phyloP scores from a whole-genome alignment of 2,888 invertebrate genomes.

The Thysanoteuthis rhombus region DNA sequence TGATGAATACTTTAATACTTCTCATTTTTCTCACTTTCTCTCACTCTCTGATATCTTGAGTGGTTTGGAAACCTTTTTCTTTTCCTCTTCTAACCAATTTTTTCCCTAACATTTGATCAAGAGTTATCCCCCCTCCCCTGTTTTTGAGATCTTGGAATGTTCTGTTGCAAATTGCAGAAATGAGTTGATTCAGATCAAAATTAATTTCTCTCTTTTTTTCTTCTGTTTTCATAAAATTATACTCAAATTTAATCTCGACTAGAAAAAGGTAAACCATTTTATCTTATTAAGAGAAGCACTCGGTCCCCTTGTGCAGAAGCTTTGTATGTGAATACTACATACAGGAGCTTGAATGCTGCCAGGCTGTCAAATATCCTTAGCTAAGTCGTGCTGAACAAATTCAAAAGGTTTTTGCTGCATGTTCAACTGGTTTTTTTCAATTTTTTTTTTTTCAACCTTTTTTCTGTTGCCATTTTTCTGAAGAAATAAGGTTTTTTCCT shows the following conservation, averaged over 20 bases:
- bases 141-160: neutral
- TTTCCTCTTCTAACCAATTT: neutral
- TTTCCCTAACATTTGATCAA: neutral
- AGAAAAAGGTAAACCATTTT: neutral
- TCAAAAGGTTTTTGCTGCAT: too few relatives aligned
- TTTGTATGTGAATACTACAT: too few relatives aligned
- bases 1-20: neutral
- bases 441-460: too few relatives aligned
- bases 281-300: too few relatives aligned
- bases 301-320: too few relatives aligned
- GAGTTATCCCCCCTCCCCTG: neutral
- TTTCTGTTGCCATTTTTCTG: too few relatives aligned
- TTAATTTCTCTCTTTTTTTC: neutral
- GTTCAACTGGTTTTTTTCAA: too few relatives aligned
- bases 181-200: neutral
- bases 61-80: neutral
- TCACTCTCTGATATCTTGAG: neutral
- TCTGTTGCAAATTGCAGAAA: conserved; percentile 25
- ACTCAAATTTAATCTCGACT: neutral
- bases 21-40: neutral
- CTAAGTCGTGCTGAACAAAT: too few relatives aligned
- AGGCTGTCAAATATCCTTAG: too few relatives aligned
- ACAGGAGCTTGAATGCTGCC: too few relatives aligned
- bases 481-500: too few relatives aligned
- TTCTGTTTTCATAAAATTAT: neutral